Percentiles rank a stretch among this genome's conserved stretches.
phyloP scores from a whole-genome alignment of 2,113 vertebrate genomes.

The Mesitornis unicolor region DNA sequence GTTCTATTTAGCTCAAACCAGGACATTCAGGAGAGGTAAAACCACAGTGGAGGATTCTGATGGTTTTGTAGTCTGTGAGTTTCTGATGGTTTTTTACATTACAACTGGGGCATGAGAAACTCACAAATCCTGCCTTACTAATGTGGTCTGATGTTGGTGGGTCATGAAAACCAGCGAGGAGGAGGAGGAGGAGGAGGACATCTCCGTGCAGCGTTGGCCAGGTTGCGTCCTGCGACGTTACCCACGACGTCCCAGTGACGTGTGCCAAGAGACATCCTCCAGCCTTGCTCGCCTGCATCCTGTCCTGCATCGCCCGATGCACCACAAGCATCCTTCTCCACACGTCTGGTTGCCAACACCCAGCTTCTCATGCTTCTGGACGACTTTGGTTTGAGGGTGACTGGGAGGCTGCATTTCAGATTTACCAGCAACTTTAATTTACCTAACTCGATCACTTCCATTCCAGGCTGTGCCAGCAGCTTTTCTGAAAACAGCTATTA shows the following conservation, averaged over 20 bases:
- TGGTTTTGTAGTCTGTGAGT: not conserved
- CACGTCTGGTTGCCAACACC: not conserved
- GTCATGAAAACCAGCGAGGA: not conserved
- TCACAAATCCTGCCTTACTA: not conserved
- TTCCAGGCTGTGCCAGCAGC: not conserved
- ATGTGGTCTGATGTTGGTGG: accelerated
- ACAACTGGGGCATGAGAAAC: not conserved
- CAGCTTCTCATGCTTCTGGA: too few species aligned
- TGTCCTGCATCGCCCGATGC: accelerated
- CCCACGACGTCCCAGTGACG: accelerated
- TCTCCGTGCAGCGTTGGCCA: accelerated
- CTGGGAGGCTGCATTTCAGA: not conserved
- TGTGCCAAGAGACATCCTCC: too few species aligned
- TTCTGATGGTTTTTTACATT: not conserved
- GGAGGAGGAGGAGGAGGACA: not conserved
- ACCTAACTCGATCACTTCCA: not conserved
- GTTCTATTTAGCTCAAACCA: too few species aligned
- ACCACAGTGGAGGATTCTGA: not conserved
- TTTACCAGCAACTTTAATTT: not conserved
- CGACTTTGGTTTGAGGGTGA: too few species aligned
- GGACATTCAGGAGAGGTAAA: not conserved
- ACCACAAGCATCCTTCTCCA: too few species aligned
- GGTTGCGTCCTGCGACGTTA: not conserved
- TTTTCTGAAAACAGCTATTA: not conserved
- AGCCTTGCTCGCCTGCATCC: not conserved